These are phyloP conservation scores for Pogonophryne albipinna DNA, from an alignment of 2,797 vertebrate genomes.

Conservation along the genomic window DNA sequence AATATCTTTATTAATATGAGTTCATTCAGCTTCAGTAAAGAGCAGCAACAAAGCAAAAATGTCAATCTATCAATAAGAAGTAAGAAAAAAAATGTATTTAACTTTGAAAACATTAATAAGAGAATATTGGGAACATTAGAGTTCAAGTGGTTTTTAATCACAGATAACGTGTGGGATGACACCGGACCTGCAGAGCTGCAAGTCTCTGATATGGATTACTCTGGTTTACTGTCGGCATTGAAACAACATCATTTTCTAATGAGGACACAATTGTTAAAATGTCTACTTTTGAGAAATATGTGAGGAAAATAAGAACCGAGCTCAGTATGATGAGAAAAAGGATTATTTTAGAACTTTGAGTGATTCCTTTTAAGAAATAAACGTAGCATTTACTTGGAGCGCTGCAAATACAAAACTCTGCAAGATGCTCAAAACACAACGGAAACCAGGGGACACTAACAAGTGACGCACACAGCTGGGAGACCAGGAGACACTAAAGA, in stretches of 20 bases:
- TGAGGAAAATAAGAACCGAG: constrained; percentile 10
- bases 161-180: constrained; percentile 42
- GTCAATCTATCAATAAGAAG: constrained; percentile 24
- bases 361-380: too few species aligned
- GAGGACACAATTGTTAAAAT: constrained; percentile 45
- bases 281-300: constrained; percentile 16
- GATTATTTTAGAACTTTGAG: neutral
- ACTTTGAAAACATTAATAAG: constrained; percentile 46
- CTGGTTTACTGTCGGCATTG: constrained; percentile 34
- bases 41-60: neutral
- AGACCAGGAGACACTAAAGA: too few species aligned
- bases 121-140: constrained; percentile 22
- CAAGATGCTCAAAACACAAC: too few species aligned
- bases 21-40: constrained; percentile 14
- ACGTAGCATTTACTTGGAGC: too few species aligned
- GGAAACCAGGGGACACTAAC: too few species aligned
- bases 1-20: constrained; percentile 20
- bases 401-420: too few species aligned
- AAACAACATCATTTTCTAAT: constrained; percentile 54
- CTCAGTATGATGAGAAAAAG: constrained; percentile 16
- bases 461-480: too few species aligned
- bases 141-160: constrained; percentile 58
- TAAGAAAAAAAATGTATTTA: constrained; percentile 26
- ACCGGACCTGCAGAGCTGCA: constrained; percentile 33
- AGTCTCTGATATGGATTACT: constrained; percentile 43